A percentile compares a stretch with the other conserved stretches of the same genome.
phyloP scores from a whole-genome alignment of 2,113 vertebrate genomes.

The Centrocercus urophasianus region DNA sequence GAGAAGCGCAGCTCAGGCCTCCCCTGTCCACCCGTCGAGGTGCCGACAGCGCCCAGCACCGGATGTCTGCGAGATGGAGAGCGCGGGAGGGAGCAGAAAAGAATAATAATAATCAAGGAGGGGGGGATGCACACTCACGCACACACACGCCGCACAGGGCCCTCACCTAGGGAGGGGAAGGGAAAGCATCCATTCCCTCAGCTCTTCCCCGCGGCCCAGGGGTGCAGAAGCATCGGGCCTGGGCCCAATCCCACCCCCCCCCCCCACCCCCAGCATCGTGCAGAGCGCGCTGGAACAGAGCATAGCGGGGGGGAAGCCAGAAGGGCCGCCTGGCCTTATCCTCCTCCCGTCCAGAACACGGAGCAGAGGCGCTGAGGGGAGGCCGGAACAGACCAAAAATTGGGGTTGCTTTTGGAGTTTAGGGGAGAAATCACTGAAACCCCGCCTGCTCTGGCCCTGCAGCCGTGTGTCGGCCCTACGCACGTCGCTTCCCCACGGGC shows the following conservation, averaged over 20 bases:
- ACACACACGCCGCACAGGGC: background rate
- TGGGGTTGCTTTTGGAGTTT: rapidly evolving
- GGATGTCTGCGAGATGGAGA: background rate
- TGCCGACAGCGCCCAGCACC: background rate
- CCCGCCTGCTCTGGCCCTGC: too few species aligned
- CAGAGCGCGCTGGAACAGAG: background rate
- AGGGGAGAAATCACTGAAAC: background rate
- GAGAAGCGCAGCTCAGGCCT: background rate
- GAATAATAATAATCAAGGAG: too few species aligned
- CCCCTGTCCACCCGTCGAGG: background rate
- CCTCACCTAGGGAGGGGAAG: background rate
- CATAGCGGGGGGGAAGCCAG: background rate
- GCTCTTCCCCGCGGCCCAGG: background rate
- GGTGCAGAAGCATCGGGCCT: background rate
- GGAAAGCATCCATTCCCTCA: background rate
- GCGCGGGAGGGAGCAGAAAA: background rate
- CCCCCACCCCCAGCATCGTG: too few species aligned
- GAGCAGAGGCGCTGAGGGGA: background rate
- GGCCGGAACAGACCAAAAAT: background rate
- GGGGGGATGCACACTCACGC: slow-evolving; percentile 6
- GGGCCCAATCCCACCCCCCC: background rate
- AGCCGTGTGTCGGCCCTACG: too few species aligned
- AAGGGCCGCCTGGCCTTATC: background rate
- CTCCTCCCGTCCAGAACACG: background rate
- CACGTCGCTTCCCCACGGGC: background rate